These are phyloP conservation scores for Spisula solida DNA, from an alignment of 2,888 invertebrate genomes.

Conservation along the genomic window DNA sequence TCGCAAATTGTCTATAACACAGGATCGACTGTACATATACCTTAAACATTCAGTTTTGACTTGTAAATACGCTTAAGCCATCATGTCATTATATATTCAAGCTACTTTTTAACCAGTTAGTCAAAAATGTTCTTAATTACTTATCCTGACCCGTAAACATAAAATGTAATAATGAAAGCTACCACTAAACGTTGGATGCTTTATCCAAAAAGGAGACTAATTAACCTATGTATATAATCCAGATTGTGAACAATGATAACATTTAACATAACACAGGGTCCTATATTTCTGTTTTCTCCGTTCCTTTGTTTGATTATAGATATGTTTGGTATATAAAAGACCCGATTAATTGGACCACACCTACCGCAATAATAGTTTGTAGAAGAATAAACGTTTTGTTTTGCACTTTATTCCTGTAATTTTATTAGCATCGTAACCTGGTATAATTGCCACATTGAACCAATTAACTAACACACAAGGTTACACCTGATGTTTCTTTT, in stretches of 20 bases:
- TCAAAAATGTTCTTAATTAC: too few relatives aligned
- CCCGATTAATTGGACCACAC: conserved; percentile 6
- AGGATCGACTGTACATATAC: too few relatives aligned
- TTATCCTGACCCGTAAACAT: too few relatives aligned
- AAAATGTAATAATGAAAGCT: too few relatives aligned
- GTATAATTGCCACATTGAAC: not conserved
- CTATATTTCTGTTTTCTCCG: not conserved
- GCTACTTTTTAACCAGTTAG: too few relatives aligned
- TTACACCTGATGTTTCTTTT: not conserved
- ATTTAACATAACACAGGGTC: not conserved
- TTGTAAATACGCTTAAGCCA: too few relatives aligned
- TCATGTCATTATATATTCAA: too few relatives aligned
- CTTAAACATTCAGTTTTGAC: too few relatives aligned
- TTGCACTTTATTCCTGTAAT: not conserved
- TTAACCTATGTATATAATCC: not conserved
- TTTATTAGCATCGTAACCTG: not conserved
- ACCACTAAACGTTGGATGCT: too few relatives aligned
- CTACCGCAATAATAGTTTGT: too few relatives aligned
- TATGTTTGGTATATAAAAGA: not conserved
- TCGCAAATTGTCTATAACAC: too few relatives aligned
- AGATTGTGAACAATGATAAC: not conserved
- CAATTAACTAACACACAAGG: not conserved
- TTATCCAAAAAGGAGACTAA: not conserved
- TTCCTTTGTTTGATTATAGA: not conserved
- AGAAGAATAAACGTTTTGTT: not conserved